phyloP scores from a whole-genome alignment of 2,797 vertebrate genomes.

The Choloepus didactylus region DNA sequence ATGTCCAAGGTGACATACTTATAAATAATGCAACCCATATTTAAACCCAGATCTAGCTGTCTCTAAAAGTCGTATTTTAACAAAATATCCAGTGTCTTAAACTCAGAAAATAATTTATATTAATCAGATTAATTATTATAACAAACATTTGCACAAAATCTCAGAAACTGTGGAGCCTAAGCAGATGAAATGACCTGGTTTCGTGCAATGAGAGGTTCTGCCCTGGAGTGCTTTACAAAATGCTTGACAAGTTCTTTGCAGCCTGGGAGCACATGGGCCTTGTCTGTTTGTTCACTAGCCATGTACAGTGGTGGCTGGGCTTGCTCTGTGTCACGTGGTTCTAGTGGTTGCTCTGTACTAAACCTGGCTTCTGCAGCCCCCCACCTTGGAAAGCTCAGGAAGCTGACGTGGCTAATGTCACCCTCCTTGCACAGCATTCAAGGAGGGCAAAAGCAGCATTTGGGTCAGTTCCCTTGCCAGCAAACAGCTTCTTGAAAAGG shows the following conservation, averaged over 20 bases:
- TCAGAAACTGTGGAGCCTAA: background rate
- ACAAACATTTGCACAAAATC: constrained; percentile 22
- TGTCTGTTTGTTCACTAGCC: background rate
- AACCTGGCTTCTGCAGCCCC: background rate
- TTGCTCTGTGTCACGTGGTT: background rate
- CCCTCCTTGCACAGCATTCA: background rate
- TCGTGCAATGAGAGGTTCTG: background rate
- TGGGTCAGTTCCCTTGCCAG: background rate
- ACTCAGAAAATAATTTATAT: background rate
- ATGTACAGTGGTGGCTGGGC: background rate
- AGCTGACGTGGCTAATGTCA: too few species aligned
- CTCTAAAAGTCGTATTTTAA: constrained; percentile 29
- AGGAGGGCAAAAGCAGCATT: background rate
- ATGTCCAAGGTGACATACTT: background rate
- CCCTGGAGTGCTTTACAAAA: background rate
- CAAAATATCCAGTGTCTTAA: background rate
- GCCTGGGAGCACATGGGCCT: background rate
- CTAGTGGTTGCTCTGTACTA: background rate
- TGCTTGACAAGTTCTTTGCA: background rate
- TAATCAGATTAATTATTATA: constrained; percentile 8
- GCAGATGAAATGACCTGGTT: background rate
- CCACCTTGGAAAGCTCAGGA: background rate
- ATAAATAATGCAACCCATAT: background rate
- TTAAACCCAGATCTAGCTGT: constrained; percentile 28
- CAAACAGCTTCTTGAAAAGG: background rate